A percentile compares a stretch with the other conserved stretches of the same genome.
phyloP scores from a whole-genome alignment of 2,888 invertebrate genomes.

The Luperina testacea region DNA sequence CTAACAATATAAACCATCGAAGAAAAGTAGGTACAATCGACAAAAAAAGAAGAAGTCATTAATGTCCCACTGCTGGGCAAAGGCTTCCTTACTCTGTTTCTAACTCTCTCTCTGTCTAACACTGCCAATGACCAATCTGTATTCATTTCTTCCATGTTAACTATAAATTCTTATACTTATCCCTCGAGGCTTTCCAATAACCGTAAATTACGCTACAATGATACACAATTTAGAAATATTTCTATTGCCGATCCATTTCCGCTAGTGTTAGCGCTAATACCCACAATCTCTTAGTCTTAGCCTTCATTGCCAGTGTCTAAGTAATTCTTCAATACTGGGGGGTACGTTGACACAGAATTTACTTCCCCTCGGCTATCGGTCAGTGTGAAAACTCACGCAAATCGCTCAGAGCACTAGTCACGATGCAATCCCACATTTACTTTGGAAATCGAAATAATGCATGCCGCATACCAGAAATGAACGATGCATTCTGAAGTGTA shows the following conservation, averaged over 20 bases:
- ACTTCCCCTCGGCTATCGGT: slow-evolving; percentile 75
- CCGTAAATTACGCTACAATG: slow-evolving; percentile 45
- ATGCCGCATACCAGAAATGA: slow-evolving; percentile 43
- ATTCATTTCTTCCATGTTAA: slow-evolving; percentile 2
- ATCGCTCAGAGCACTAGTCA: slow-evolving; percentile 64
- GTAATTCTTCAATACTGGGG: slow-evolving; percentile 40
- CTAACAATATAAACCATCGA: neutral
- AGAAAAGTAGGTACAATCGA: neutral
- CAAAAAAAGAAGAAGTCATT: neutral
- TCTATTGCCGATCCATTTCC: slow-evolving; percentile 53
- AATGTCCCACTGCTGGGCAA: neutral
- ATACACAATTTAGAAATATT: slow-evolving; percentile 53
- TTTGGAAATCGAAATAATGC: slow-evolving; percentile 66
- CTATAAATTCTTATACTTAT: slow-evolving; percentile 9
- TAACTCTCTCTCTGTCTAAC: neutral
- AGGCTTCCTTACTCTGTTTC: neutral
- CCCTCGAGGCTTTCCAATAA: slow-evolving; percentile 17
- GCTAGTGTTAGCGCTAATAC: slow-evolving; percentile 52
- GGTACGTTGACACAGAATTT: slow-evolving; percentile 67
- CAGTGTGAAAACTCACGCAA: slow-evolving; percentile 74
- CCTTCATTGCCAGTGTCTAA: slow-evolving; percentile 44
- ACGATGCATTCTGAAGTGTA: slow-evolving; percentile 39
- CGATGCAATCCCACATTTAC: slow-evolving; percentile 69
- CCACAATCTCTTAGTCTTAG: slow-evolving; percentile 50
- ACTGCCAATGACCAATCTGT: neutral